phyloP scores from a whole-genome alignment of 2,113 vertebrate genomes.

The Cyprinus carpio region DNA sequence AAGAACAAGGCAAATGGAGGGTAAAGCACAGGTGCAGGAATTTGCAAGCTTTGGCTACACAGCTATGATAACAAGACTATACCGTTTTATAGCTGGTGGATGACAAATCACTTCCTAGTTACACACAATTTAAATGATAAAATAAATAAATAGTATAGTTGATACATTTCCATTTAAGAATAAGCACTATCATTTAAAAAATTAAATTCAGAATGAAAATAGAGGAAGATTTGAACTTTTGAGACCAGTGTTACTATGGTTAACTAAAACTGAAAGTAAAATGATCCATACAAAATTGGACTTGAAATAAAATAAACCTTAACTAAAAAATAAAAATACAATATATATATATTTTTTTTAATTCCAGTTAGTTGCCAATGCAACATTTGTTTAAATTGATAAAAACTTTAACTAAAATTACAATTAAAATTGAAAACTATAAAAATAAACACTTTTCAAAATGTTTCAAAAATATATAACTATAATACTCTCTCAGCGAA shows the following conservation, averaged over 20 bases:
- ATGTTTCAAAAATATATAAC: no score
- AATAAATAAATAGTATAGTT: not conserved
- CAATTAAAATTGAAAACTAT: no score
- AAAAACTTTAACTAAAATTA: no score
- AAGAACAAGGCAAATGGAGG: not conserved
- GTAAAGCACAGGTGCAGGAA: conserved; percentile 6
- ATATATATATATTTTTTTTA: no score
- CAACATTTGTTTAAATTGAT: not conserved
- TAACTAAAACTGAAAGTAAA: no score
- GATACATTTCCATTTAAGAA: not conserved
- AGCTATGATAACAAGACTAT: conserved; percentile 14
- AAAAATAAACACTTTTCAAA: no score
- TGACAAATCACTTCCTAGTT: not conserved
- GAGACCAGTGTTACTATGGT: no score
- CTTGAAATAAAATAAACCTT: no score
- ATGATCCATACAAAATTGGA: no score
- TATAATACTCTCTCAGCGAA: not conserved
- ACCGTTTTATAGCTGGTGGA: not conserved
- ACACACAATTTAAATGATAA: not conserved
- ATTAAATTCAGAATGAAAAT: not conserved
- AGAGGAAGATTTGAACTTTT: no score
- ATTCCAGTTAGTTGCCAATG: no score
- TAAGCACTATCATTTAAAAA: not conserved
- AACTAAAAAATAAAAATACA: no score
- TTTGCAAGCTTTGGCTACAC: conserved; percentile 12